A percentile compares a stretch with the other conserved stretches of the same genome.
These are phyloP conservation scores for Dysmachus trigonus DNA, from an alignment of 2,888 invertebrate genomes.

Conservation along the genomic window DNA sequence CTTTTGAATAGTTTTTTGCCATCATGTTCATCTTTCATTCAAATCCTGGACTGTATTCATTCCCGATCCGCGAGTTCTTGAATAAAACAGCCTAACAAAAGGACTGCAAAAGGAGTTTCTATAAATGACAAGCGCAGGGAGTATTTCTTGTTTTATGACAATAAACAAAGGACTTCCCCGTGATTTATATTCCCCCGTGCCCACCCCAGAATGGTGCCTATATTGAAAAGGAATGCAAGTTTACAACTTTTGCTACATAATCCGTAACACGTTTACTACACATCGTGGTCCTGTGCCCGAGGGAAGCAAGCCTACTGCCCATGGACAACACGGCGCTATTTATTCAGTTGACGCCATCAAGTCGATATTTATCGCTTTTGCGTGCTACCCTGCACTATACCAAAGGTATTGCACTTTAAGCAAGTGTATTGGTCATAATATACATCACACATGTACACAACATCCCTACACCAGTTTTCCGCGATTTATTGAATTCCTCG, in stretches of 20 bases:
- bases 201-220: background rate
- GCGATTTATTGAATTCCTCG: background rate
- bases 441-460: background rate
- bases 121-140: slow-evolving; percentile 40
- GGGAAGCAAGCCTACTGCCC: background rate
- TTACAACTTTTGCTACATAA: slow-evolving; percentile 20
- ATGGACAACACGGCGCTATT: background rate
- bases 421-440: background rate
- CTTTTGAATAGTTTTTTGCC: slow-evolving; percentile 17
- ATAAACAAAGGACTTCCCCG: slow-evolving; percentile 23
- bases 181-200: slow-evolving; percentile 18
- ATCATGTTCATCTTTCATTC: slow-evolving; percentile 15
- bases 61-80: slow-evolving; percentile 15
- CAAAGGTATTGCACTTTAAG: background rate
- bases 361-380: background rate
- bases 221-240: slow-evolving; percentile 13
- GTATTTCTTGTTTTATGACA: slow-evolving; percentile 12
- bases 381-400: background rate
- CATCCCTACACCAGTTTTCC: background rate
- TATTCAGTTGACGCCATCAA: background rate
- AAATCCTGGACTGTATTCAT: background rate
- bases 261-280: background rate
- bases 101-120: slow-evolving; percentile 34
- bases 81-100: slow-evolving; percentile 21
- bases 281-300: background rate